Percentiles rank a stretch among this genome's conserved stretches.
phyloP scores from a whole-genome alignment of 2,888 invertebrate genomes.

The Dendrolimus pini region DNA sequence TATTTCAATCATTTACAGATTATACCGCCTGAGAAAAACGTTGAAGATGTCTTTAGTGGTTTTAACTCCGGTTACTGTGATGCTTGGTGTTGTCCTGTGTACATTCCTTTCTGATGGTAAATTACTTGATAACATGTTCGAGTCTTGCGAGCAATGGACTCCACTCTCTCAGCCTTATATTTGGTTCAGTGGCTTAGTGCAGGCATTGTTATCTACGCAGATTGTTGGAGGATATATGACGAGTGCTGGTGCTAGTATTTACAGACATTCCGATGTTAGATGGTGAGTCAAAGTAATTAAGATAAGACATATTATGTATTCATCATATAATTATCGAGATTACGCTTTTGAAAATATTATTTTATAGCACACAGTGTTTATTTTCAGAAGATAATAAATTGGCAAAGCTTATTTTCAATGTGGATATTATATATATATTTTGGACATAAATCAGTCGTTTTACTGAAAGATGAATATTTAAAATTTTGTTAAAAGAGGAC shows the following conservation, averaged over 20 bases:
- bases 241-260: constrained; percentile 79
- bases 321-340: too few species aligned
- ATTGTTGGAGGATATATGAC: constrained; percentile 79
- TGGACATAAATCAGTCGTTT: too few species aligned
- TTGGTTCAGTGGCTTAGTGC: constrained; percentile 80
- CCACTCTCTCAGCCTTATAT: constrained; percentile 51
- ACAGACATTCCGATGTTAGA: constrained; percentile 79
- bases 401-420: too few species aligned
- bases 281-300: constrained; percentile 60
- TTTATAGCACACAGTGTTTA: too few species aligned
- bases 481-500: too few species aligned
- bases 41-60: constrained; percentile 57
- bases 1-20: constrained; percentile 38
- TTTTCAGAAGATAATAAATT: too few species aligned
- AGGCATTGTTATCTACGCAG: constrained; percentile 79
- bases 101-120: constrained; percentile 50
- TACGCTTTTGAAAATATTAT: too few species aligned
- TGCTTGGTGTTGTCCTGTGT: constrained; percentile 46
- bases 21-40: constrained; percentile 70
- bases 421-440: too few species aligned
- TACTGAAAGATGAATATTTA: too few species aligned
- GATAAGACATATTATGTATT: too few species aligned
- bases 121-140: constrained; percentile 43
- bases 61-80: constrained; percentile 45
- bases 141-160: constrained; percentile 60